Evolutionary conservation across 2,888 invertebrate genomes (phyloP).

Genomic region (Norana najaformis): DNA sequence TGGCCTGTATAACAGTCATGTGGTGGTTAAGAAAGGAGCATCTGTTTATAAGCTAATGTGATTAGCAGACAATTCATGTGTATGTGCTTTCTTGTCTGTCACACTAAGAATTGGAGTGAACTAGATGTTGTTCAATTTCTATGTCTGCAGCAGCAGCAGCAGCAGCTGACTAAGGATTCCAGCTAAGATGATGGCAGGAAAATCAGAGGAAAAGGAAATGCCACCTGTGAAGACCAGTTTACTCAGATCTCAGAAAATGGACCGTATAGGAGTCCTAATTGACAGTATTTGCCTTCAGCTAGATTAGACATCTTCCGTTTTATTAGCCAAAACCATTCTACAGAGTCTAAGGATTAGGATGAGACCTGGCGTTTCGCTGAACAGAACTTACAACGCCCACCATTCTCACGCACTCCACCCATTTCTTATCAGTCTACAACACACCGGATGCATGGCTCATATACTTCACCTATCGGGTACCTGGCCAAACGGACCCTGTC

Average conservation of each 20-base stretch:
- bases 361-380: not conserved
- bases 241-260: not conserved
- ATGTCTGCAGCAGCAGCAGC: not conserved
- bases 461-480: too few species aligned
- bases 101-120: not conserved
- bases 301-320: not conserved
- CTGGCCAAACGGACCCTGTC: too few species aligned
- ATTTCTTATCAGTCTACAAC: not conserved
- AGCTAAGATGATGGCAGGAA: not conserved
- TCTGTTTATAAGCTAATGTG: not conserved
- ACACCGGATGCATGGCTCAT: not conserved
- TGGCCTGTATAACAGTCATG: too few species aligned
- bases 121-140: not conserved
- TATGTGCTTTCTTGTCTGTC: not conserved
- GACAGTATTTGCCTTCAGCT: not conserved
- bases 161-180: too few species aligned
- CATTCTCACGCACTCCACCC: not conserved
- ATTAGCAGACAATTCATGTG: not conserved
- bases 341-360: not conserved
- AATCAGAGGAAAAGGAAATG: slow-evolving; percentile 13
- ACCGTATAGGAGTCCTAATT: not conserved
- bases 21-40: not conserved
- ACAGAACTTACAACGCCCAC: not conserved
- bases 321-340: not conserved
- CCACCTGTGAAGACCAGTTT: not conserved